phyloP scores from a whole-genome alignment of 2,888 invertebrate species.

The Tenthredo livida region DNA sequence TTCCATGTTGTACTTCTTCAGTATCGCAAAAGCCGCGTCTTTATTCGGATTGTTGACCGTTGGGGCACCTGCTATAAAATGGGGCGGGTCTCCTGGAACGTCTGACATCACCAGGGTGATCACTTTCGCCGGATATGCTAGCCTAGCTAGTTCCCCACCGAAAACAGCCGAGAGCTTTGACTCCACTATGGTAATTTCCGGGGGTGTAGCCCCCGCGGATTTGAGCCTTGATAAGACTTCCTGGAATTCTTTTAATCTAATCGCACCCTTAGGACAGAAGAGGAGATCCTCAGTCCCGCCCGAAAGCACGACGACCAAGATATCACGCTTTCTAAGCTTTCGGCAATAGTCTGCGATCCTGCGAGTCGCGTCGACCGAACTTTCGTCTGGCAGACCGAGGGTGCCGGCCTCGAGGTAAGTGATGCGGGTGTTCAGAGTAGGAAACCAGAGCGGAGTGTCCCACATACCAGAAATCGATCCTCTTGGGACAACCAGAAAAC shows the following conservation, averaged over 20 bases:
- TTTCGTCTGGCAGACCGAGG: slow-evolving; percentile 81
- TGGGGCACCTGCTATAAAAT: slow-evolving; percentile 84
- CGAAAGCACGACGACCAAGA: slow-evolving; percentile 81
- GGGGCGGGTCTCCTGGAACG: slow-evolving; percentile 81
- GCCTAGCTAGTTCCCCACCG: slow-evolving; percentile 78
- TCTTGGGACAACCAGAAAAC: slow-evolving; percentile 81
- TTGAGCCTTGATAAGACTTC: slow-evolving; percentile 78
- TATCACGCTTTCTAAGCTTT: slow-evolving; percentile 76
- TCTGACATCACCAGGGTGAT: slow-evolving; percentile 84
- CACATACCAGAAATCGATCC: slow-evolving; percentile 71
- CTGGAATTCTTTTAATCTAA: slow-evolving; percentile 81
- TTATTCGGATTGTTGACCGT: slow-evolving; percentile 77
- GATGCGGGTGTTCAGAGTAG: slow-evolving; percentile 70
- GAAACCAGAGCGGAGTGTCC: slow-evolving; percentile 65
- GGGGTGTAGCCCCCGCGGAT: slow-evolving; percentile 80
- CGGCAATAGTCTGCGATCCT: slow-evolving; percentile 78
- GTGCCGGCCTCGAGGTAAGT: slow-evolving; percentile 79
- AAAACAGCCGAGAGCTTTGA: slow-evolving; percentile 80
- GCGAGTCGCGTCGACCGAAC: slow-evolving; percentile 78
- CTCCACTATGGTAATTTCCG: slow-evolving; percentile 82
- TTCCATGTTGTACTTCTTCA: slow-evolving; percentile 77
- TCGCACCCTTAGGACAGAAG: slow-evolving; percentile 80
- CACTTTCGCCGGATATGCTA: slow-evolving; percentile 76
- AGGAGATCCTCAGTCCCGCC: slow-evolving; percentile 85
- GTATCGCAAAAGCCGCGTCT: slow-evolving; percentile 75